Base-by-base conservation (phyloP, 2,113 vertebrate genomes). In the Piaya cayana region DNA sequence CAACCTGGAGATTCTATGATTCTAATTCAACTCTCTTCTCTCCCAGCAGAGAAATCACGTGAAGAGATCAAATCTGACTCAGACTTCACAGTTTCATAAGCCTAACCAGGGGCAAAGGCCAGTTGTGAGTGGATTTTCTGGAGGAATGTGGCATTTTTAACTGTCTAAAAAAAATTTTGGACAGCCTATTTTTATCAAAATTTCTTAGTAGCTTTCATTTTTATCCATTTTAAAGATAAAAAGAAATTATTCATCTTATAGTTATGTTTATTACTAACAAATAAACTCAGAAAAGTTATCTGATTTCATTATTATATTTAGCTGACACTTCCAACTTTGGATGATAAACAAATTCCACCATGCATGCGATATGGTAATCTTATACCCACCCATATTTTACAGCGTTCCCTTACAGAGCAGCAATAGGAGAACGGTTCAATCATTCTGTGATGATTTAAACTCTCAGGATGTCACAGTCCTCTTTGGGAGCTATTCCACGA, bases 391-490 rank as follows among this genome's bases (percentile, higher is more conserved):
- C 6, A 5, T 29, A 50, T 50, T 84, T 84, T 67, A 80, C 19
- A 59, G 56, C 0, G 0, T 32, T 77, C 22, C 80, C 45, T 62
- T 69, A 50, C 13, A 75, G n/a, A 65, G 0, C 6, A 7, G 43
- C 37, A 90, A n/a, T 22, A 45, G 8, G 30, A 78, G 26, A 90
- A 80, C 8, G 36, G 39, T 56, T 65, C 32, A 14, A 16, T 52
- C 50, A 45, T 47, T 63, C 34, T 37, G 37, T 43, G 34, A 86
- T 32, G 36, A 88, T 62, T 77, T 81, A 86, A 92, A 47, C 12
- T 62, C 52, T 81, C 83, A 77, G n/a, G 42, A 80, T 5, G 58
- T 23, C 30, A 37, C 25, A 69, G 30, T 77, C 36, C 72, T 81
- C 45, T 68, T 83, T 74, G 59, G 82, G 47, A 59, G 29, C 15